These are phyloP conservation scores for Zosterops pallidus DNA, from an alignment of 2,113 vertebrate species.

Conservation along the genomic window DNA sequence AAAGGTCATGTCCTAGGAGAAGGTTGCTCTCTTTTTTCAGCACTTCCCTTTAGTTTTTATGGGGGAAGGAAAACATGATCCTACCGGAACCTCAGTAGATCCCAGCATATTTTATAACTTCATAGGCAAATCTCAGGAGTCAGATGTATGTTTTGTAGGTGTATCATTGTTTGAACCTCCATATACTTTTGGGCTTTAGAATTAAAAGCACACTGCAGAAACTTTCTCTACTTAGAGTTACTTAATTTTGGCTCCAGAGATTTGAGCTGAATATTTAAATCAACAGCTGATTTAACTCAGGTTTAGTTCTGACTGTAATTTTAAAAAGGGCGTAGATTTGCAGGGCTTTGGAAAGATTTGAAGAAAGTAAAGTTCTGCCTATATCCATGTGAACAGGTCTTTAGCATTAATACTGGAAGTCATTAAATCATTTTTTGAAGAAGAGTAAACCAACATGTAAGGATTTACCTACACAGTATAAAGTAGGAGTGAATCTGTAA, in stretches of 20 bases:
- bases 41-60: not conserved
- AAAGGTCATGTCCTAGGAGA: not conserved
- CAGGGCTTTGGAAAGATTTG: not conserved
- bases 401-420: not conserved
- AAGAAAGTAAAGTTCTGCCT: not conserved
- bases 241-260: not conserved
- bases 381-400: not conserved
- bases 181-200: not conserved
- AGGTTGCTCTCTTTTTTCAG: not conserved
- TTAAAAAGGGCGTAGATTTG: not conserved
- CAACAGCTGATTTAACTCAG: not conserved
- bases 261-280: not conserved
- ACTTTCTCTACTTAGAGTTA: not conserved
- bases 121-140: not conserved
- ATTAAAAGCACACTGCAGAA: not conserved
- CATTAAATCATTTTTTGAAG: not conserved
- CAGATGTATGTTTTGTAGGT: not conserved
- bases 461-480: not conserved
- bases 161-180: not conserved
- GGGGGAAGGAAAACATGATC: not conserved
- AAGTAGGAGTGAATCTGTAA: not conserved
- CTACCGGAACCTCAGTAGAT: not conserved
- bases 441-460: not conserved
- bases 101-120: not conserved
- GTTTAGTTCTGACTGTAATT: not conserved